Percentiles rank a stretch among this genome's conserved stretches.
Evolutionary conservation across 2,888 invertebrate species (phyloP).

Genomic region (Melolontha melolontha): DNA sequence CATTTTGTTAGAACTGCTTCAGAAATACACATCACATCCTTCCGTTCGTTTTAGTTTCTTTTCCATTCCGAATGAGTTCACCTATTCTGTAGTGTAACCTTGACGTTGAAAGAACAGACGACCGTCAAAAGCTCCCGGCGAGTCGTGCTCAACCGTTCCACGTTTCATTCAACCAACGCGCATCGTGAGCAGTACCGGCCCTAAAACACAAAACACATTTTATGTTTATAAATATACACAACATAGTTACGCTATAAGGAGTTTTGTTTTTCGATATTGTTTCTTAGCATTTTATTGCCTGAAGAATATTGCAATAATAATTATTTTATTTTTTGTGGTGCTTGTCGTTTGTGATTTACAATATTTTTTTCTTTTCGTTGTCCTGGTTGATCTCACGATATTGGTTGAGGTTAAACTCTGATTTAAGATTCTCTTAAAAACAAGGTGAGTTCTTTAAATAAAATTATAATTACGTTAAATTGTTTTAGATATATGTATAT

Average conservation of each 20-base stretch:
- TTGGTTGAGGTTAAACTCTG: conserved; percentile 7
- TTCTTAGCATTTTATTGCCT: conserved; percentile 7
- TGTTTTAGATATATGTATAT: too few relatives aligned
- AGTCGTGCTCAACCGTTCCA: conserved; percentile 33
- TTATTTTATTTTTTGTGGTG: conserved; percentile 26
- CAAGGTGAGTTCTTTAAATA: too few relatives aligned
- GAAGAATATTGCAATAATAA: conserved; percentile 12
- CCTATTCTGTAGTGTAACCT: conserved; percentile 41
- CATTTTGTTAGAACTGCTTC: too few relatives aligned
- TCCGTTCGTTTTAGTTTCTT: neutral
- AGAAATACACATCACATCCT: too few relatives aligned
- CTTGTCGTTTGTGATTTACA: conserved; percentile 21
- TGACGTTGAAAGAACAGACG: conserved; percentile 23
- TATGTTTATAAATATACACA: conserved; percentile 1
- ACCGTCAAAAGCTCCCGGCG: conserved; percentile 26
- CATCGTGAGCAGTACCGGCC: conserved; percentile 40
- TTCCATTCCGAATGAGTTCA: conserved; percentile 23
- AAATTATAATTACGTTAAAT: too few relatives aligned
- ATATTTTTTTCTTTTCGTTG: neutral
- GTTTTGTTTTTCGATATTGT: conserved; percentile 18
- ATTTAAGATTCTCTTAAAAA: too few relatives aligned
- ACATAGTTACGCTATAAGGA: neutral
- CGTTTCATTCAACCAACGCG: conserved; percentile 40
- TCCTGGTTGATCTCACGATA: neutral
- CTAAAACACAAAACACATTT: conserved; percentile 19